Evolutionary conservation across 2,797 vertebrate species (phyloP).

Genomic region (Avahi laniger): DNA sequence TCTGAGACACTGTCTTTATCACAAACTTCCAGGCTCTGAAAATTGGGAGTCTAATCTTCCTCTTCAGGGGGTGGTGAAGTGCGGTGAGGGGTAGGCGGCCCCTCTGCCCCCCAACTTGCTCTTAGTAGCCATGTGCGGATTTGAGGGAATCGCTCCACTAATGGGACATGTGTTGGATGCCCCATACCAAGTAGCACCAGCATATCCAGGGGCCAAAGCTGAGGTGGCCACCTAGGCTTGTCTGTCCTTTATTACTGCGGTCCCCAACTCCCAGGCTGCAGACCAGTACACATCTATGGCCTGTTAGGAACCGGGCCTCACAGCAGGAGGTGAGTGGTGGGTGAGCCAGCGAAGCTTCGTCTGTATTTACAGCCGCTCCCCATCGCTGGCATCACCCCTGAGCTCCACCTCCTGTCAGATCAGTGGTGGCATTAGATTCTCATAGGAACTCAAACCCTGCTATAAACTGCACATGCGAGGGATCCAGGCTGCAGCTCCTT

Average conservation of each 20-base stretch:
- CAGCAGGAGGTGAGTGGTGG: too few species aligned
- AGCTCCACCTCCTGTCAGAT: too few species aligned
- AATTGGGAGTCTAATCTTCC: neutral
- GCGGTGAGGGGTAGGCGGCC: rapidly evolving
- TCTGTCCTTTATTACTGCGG: neutral
- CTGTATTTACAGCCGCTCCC: too few species aligned
- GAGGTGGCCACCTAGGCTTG: rapidly evolving
- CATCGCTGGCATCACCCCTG: too few species aligned
- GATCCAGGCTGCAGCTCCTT: too few species aligned
- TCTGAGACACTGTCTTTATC: rapidly evolving
- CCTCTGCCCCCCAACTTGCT: rapidly evolving
- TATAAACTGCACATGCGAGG: too few species aligned
- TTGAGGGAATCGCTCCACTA: rapidly evolving
- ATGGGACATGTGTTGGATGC: rapidly evolving
- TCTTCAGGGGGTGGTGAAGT: neutral
- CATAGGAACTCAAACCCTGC: too few species aligned
- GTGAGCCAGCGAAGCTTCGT: too few species aligned
- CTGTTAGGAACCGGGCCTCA: too few species aligned
- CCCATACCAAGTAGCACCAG: neutral
- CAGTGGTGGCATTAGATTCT: too few species aligned
- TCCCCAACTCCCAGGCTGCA: too few species aligned
- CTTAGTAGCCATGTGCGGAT: neutral
- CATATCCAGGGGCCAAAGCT: neutral
- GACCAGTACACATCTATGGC: too few species aligned
- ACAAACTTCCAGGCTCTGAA: rapidly evolving